Evolutionary conservation across 2,888 invertebrate species (phyloP).

Genomic region (Synergus japonicus): DNA sequence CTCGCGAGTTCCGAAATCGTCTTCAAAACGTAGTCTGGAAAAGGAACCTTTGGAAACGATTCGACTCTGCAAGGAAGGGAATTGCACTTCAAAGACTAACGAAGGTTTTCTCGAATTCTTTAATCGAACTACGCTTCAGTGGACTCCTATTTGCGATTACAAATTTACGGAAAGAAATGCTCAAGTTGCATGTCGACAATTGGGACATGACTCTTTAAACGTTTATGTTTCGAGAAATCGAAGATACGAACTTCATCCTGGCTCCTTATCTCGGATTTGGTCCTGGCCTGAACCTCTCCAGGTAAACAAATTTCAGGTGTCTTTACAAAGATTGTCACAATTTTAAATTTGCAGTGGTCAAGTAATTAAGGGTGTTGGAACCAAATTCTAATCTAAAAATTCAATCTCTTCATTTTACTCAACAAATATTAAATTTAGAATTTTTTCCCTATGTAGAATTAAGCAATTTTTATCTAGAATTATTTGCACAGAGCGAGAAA

Average conservation of each 20-base stretch:
- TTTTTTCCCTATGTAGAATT: too few species aligned
- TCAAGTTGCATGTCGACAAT: conserved; percentile 95
- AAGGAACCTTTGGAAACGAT: conserved; percentile 80
- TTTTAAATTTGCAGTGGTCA: background rate
- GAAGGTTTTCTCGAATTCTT: conserved; percentile 94
- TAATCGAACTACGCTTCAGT: conserved; percentile 95
- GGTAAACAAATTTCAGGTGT: conserved; percentile 53
- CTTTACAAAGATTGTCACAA: background rate
- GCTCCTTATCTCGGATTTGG: conserved; percentile 91
- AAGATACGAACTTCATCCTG: conserved; percentile 92
- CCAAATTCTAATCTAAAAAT: too few species aligned
- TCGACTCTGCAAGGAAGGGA: conserved; percentile 87
- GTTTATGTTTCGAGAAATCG: conserved; percentile 92
- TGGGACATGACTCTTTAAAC: conserved; percentile 93
- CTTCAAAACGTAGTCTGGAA: conserved; percentile 50
- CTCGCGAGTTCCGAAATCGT: conserved; percentile 63
- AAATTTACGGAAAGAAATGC: conserved; percentile 98
- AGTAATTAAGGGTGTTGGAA: background rate
- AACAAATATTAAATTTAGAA: too few species aligned
- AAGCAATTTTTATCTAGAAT: too few species aligned
- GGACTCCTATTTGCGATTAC: conserved; percentile 97
- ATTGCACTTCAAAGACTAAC: conserved; percentile 81
- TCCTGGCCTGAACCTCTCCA: conserved; percentile 96
- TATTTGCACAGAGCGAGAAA: too few species aligned
- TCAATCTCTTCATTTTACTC: too few species aligned